phyloP scores from a whole-genome alignment of 1,140 invertebrate genomes.

The Ephestia elutella region DNA sequence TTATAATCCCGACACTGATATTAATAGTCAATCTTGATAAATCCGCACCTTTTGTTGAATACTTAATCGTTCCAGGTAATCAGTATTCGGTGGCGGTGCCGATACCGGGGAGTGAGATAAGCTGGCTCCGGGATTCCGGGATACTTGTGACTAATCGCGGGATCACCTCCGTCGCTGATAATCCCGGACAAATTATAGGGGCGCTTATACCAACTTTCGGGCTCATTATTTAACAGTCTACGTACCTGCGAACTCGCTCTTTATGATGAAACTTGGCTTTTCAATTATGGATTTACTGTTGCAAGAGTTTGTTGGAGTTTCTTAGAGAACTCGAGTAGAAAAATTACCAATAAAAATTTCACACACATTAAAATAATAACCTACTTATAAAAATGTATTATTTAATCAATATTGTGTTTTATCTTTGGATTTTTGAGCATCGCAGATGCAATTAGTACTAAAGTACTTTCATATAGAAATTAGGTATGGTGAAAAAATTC shows the following conservation, averaged over 20 bases:
- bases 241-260: conserved; percentile 13
- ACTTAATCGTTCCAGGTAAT: conserved; percentile 51
- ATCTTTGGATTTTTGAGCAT: too few species aligned
- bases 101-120: conserved; percentile 47
- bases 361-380: too few species aligned
- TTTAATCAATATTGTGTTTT: too few species aligned
- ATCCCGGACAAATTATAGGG: conserved; percentile 67
- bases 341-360: too few species aligned
- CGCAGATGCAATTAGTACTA: too few species aligned
- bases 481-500: too few species aligned
- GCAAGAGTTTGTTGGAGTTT: too few species aligned
- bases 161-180: conserved; percentile 61
- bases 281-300: neutral
- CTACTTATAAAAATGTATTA: too few species aligned
- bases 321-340: too few species aligned
- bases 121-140: conserved; percentile 44
- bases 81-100: conserved; percentile 58
- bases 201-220: conserved; percentile 51
- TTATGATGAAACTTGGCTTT: neutral
- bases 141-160: conserved; percentile 70
- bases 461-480: too few species aligned
- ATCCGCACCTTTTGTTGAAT: conserved; percentile 56
- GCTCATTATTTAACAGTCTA: conserved; percentile 58
- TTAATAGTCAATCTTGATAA: conserved; percentile 56
- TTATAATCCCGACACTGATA: conserved; percentile 17